Base-by-base conservation (phyloP, 2,797 vertebrate species). In the Melanotaenia maccullochi region DNA sequence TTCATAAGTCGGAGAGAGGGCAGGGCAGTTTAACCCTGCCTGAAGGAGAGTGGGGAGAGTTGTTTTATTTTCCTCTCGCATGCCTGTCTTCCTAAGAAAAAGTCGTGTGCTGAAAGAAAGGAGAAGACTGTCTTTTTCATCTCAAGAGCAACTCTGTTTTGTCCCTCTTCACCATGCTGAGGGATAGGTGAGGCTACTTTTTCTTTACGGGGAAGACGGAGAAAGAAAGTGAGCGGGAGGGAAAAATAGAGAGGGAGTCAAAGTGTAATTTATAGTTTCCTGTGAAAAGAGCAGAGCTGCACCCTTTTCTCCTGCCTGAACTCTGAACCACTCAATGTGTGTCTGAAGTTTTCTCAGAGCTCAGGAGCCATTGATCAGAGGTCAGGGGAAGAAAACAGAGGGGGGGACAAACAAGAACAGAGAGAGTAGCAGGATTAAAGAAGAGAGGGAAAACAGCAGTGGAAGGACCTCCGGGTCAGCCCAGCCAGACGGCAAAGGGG, bases 231-330 rank as follows among this genome's bases (percentile, higher is more conserved):
- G 55, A 84, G 79, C 78, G 81, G 76, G 76, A 74, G 78, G 64
- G 56, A 71, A 65, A 83, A 67, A 70, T 79, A 82, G 76, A 85
- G 84, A 80, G 71, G 76, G 83, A 87, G 89, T 87, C 85, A 84
- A 90, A 88, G 91, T 89, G 90, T 93, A 93, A 95, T 95, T 95
- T 94, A 95, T 93, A 91, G 93, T 94, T 95, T 95, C 92, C 91
- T 94, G 93, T 93, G 85, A 91, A 93, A 90, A 90, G 86, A 90
- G 81, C 76, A 78, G 74, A 81, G 88, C 92, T 90, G 89, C 89
- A 71, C 89, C 92, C 92, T 91, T 91, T 88, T 87, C 78, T 73
- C 78, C 69, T 71, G 87, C 77, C 68, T 94, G 91, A 93, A 93
- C 92, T 93, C 91, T 92, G 90, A 93, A 90, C 90, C 73, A 22